Conservation (phyloP, 2,797 vertebrate species). For the Pipistrellus nathusii region DNA sequence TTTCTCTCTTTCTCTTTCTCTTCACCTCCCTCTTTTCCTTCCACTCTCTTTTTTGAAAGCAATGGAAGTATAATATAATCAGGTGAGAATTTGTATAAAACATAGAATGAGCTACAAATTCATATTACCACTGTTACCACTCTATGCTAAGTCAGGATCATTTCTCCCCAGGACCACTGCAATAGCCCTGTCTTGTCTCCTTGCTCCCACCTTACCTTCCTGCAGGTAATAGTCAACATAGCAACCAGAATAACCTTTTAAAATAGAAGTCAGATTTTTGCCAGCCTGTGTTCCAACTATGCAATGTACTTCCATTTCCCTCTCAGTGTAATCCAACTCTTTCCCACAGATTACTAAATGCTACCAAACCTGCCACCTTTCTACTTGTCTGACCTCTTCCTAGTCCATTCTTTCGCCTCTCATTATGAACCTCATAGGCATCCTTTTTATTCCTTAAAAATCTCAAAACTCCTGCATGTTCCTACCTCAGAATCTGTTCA, state of each 20-base stretch:
- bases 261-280: neutral
- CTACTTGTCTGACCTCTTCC: neutral
- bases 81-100: too few relatives aligned
- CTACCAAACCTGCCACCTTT: neutral
- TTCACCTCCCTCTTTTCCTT: too few relatives aligned
- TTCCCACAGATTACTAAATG: neutral
- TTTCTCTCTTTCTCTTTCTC: too few relatives aligned
- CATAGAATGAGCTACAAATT: neutral
- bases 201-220: neutral
- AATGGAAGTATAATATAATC: too few relatives aligned
- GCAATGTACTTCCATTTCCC: neutral
- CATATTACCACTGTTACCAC: neutral
- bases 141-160: neutral
- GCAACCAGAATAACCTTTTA: neutral
- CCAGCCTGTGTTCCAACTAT: neutral
- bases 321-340: neutral
- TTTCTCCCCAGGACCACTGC: neutral
- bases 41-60: too few relatives aligned
- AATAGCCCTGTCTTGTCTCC: neutral
- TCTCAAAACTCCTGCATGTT: neutral
- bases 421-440: neutral
- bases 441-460: neutral
- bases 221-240: neutral
- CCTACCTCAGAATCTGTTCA: neutral
- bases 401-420: neutral